Evolutionary conservation across 2,888 invertebrate genomes (phyloP), one percentile per base, ranked within the genome.

Genomic region (Trisateles emortualis): DNA sequence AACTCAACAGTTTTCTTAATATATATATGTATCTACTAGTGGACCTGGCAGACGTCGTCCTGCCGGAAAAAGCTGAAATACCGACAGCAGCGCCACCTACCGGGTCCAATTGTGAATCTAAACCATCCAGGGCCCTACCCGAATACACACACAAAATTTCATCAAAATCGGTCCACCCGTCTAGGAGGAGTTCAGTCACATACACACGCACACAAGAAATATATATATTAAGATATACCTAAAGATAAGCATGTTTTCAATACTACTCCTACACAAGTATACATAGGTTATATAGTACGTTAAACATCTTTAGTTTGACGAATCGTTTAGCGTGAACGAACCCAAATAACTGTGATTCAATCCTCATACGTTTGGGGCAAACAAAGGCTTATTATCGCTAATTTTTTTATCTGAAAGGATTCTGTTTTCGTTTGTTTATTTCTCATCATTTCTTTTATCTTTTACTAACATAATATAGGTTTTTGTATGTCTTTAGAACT

Each of bases 371-470:
- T 52, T 40, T 64, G 41, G 43, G 42, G 40, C 33, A 52, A 59
- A 71, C 59, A 71, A 68, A 59, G 43, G 57, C 43, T 52, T 73
- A 60, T 73, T 73, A 71, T 59, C 48, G 59, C 56, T 59, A 57
- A 59, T 64, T 63, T 57, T 54, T 53, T 66, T 44, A 22, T 30
- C 41, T 52, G 42, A 49, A 58, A 45, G 42, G 50, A 63, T 59
- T 61, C 42, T 36, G 38, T 51, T 60, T 52, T 47, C 36, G 26
- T 59, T 52, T 54, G 50, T 58, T 17, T 47, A 32, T 62, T 52
- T 48, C 51, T 50, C 36, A 44, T 49, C 29, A 33, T 42, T 64
- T 47, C 36, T 42, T 44, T 58, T 36, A 33, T 48, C 26, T 42
- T 38, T 13, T 48, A 29, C 8, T 19, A 16, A 26, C 8, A 26